These are phyloP conservation scores for Heliconius hortense DNA, from an alignment of 2,888 invertebrate genomes.

Conservation along the genomic window DNA sequence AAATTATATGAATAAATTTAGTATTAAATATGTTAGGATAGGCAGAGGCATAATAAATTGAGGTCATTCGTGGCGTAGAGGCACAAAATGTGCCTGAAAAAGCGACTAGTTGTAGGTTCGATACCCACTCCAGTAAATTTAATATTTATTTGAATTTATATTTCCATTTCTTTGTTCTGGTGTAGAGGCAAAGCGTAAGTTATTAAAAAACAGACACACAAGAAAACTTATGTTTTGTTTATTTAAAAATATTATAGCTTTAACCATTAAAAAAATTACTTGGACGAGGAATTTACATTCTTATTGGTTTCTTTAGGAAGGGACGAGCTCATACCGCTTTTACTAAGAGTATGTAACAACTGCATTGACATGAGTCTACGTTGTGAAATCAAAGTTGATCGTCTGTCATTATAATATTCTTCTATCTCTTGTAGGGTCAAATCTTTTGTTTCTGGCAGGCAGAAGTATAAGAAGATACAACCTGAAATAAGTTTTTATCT, in stretches of 20 bases:
- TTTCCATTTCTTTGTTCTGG: too few species aligned
- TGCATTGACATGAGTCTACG: slow-evolving; percentile 51
- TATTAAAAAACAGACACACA: not conserved
- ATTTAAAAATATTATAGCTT: not conserved
- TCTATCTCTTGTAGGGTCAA: slow-evolving; percentile 85
- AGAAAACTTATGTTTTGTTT: slow-evolving; percentile 5
- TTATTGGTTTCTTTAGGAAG: slow-evolving; percentile 34
- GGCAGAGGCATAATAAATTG: too few species aligned
- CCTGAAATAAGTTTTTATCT: slow-evolving; percentile 53
- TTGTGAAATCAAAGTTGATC: slow-evolving; percentile 66
- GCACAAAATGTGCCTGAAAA: too few species aligned
- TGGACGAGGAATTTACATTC: slow-evolving; percentile 19
- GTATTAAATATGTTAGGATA: too few species aligned
- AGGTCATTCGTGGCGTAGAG: too few species aligned
- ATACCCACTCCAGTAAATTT: too few species aligned
- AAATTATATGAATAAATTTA: not conserved
- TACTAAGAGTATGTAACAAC: slow-evolving; percentile 33
- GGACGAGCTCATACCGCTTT: slow-evolving; percentile 34
- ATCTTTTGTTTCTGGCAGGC: slow-evolving; percentile 84
- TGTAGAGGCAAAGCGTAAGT: not conserved
- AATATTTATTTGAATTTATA: too few species aligned
- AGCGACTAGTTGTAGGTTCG: too few species aligned
- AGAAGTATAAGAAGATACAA: slow-evolving; percentile 78
- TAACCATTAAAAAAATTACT: slow-evolving; percentile 11
- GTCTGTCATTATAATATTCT: slow-evolving; percentile 82